Evolutionary conservation across 2,888 invertebrate genomes (phyloP).

Genomic region (Dasypogon diadema): DNA sequence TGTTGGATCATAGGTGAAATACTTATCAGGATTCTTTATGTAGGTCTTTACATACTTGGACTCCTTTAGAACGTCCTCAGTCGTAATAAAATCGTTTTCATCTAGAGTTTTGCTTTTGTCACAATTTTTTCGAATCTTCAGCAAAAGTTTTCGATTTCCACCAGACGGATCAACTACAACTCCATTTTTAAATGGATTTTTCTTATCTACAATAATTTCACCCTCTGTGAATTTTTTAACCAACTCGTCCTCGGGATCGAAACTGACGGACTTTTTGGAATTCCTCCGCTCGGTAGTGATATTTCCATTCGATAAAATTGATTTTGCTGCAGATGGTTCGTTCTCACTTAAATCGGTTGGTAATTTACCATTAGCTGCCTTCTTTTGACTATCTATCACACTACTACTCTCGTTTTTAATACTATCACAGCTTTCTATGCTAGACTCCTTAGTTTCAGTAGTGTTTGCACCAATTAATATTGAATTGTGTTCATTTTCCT

Average conservation of each 20-base stretch:
- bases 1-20: constrained; percentile 67
- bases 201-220: constrained; percentile 67
- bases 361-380: neutral
- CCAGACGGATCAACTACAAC: neutral
- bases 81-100: constrained; percentile 64
- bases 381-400: neutral
- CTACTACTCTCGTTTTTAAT: constrained; percentile 11
- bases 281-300: neutral
- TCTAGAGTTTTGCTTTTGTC: constrained; percentile 56
- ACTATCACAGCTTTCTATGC: constrained; percentile 27
- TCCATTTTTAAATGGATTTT: constrained; percentile 66
- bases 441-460: neutral
- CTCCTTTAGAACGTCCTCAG: constrained; percentile 67
- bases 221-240: constrained; percentile 66
- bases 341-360: neutral
- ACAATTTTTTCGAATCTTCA: constrained; percentile 24
- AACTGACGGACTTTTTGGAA: constrained; percentile 64
- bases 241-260: constrained; percentile 65
- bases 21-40: constrained; percentile 68
- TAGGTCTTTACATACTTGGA: constrained; percentile 69
- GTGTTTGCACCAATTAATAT: neutral
- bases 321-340: constrained; percentile 35
- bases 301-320: constrained; percentile 34
- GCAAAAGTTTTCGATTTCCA: neutral
- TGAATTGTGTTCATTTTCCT: neutral